Conservation (phyloP, 1,140 invertebrate genomes). For the Lethrus apterus region DNA sequence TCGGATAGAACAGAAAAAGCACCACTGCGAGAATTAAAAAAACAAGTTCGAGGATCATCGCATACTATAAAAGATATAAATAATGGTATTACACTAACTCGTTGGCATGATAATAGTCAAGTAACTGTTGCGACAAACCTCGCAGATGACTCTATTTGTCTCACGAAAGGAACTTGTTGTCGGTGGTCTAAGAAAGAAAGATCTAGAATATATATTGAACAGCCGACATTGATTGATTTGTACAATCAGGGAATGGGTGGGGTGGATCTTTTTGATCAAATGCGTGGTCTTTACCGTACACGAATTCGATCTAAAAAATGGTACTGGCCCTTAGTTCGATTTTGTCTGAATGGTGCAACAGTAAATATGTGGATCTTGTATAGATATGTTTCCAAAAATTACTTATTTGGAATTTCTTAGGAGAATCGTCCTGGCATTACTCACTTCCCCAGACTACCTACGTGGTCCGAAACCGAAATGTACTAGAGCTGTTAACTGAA, state of each 20-base stretch:
- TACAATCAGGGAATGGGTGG: slow-evolving; percentile 40
- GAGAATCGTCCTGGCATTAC: slow-evolving; percentile 11
- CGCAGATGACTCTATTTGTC: neutral
- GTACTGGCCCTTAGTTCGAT: slow-evolving; percentile 19
- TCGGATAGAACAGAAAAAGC: slow-evolving; percentile 13
- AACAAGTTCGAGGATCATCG: slow-evolving; percentile 1
- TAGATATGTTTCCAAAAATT: slow-evolving; percentile 16
- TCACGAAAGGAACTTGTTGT: slow-evolving; percentile 30
- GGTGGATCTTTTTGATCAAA: slow-evolving; percentile 34
- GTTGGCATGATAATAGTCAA: slow-evolving; percentile 24
- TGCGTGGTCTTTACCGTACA: slow-evolving; percentile 10
- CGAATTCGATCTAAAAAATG: slow-evolving; percentile 18
- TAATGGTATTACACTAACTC: slow-evolving; percentile 14
- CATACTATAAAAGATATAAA: slow-evolving; percentile 4
- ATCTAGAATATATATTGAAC: slow-evolving; percentile 32
- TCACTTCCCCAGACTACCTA: slow-evolving; percentile 12
- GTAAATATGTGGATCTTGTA: slow-evolving; percentile 20
- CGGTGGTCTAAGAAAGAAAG: slow-evolving; percentile 38
- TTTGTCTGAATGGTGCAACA: slow-evolving; percentile 14
- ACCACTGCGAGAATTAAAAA: slow-evolving; percentile 19
- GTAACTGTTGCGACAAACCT: slow-evolving; percentile 20
- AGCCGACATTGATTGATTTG: slow-evolving; percentile 33
- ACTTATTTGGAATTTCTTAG: slow-evolving; percentile 10
- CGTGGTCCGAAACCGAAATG: slow-evolving; percentile 18
- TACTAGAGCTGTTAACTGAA: slow-evolving; percentile 8